Evolutionary conservation across 2,113 vertebrate species (phyloP).

Genomic region (Saguinus midas): DNA sequence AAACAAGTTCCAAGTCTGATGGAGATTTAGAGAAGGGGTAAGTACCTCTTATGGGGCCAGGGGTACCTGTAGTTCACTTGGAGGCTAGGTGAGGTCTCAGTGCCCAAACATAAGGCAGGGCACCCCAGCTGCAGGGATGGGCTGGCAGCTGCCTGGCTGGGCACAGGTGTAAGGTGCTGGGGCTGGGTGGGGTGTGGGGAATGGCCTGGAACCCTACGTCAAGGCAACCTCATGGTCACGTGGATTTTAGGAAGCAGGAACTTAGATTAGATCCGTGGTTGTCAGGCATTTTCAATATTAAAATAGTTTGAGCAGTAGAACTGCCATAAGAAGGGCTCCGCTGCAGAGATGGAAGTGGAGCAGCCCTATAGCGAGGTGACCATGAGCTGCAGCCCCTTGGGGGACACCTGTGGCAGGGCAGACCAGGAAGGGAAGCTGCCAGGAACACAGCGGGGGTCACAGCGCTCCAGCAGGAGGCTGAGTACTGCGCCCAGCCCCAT

Average conservation of each 20-base stretch:
- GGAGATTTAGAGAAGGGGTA: neutral
- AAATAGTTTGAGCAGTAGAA: neutral
- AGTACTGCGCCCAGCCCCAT: neutral
- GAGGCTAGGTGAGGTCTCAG: neutral
- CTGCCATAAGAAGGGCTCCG: neutral
- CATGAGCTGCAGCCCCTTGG: fast-evolving
- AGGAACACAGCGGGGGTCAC: neutral
- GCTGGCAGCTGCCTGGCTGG: neutral
- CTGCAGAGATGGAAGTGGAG: neutral
- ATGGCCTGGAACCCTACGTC: fast-evolving
- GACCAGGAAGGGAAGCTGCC: fast-evolving
- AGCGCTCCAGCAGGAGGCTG: fast-evolving
- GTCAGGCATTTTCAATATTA: neutral
- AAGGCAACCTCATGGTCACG: fast-evolving
- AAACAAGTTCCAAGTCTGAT: fast-evolving
- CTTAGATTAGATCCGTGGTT: neutral
- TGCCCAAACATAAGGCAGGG: neutral
- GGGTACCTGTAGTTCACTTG: neutral
- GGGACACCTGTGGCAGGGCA: fast-evolving
- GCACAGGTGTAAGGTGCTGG: neutral
- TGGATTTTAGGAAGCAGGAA: neutral
- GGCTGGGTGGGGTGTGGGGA: neutral
- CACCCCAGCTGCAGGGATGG: too few species aligned
- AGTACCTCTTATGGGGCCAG: neutral
- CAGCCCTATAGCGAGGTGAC: neutral